A percentile compares a stretch with the other conserved stretches of the same genome.
These are phyloP conservation scores for Brachyhypopomus occidentalis DNA, from an alignment of 2,113 vertebrate species.

Conservation along the genomic window DNA sequence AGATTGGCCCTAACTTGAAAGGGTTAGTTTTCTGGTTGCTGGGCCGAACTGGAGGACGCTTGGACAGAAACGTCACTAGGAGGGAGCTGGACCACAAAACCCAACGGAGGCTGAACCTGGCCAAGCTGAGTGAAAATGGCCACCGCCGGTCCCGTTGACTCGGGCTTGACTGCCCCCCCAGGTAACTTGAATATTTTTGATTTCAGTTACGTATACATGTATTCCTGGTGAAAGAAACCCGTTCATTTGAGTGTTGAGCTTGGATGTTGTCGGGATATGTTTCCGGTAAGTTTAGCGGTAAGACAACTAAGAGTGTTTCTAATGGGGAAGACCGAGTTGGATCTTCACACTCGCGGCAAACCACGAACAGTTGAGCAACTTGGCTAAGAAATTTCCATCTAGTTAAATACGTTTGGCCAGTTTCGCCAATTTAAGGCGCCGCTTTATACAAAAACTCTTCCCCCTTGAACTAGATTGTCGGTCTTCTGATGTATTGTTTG, in stretches of 20 bases:
- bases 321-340: background rate
- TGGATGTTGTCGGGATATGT: background rate
- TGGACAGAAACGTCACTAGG: background rate
- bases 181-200: conserved; percentile 62
- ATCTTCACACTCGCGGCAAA: background rate
- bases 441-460: too few relatives aligned
- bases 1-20: background rate
- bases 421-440: background rate
- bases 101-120: conserved; percentile 16
- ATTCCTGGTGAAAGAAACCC: background rate
- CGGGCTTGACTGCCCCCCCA: conserved; percentile 73
- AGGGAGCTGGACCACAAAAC: background rate
- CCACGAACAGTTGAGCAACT: too few relatives aligned
- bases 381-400: too few relatives aligned
- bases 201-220: background rate
- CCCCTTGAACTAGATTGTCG: too few relatives aligned
- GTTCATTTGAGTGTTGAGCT: too few relatives aligned
- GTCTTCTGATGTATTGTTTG: too few relatives aligned
- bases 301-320: conserved; percentile 2
- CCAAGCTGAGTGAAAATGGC: conserved; percentile 70
- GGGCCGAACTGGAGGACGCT: background rate
- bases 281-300: background rate
- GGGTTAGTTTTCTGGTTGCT: background rate
- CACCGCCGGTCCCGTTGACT: conserved; percentile 74
- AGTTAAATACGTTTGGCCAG: too few relatives aligned